Conservation (phyloP, 2,888 invertebrate genomes). For the Eucera pruinosa region DNA sequence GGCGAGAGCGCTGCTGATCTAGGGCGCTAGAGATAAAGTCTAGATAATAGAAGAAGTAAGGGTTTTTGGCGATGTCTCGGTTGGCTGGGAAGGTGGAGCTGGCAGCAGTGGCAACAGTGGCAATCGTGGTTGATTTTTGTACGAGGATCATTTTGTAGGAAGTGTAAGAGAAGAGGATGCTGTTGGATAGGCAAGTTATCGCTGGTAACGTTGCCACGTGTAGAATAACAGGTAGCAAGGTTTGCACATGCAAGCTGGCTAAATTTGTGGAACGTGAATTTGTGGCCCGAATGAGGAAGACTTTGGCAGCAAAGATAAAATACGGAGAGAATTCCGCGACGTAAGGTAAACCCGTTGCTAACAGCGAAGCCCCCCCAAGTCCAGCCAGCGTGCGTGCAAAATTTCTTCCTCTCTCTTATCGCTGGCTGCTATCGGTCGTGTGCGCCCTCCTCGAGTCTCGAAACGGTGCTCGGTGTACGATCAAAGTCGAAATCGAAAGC, state of each 20-base stretch:
- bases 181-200: slow-evolving; percentile 69
- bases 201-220: slow-evolving; percentile 62
- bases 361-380: slow-evolving; percentile 58
- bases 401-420: slow-evolving; percentile 67
- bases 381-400: slow-evolving; percentile 58
- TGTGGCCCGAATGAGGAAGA: slow-evolving; percentile 72
- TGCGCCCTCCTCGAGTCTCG: too few relatives aligned
- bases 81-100: too few relatives aligned
- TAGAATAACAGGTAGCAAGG: slow-evolving; percentile 38
- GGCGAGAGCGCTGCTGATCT: slow-evolving; percentile 75
- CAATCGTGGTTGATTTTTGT: slow-evolving; percentile 69
- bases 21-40: slow-evolving; percentile 74
- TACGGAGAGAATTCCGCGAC: slow-evolving; percentile 71
- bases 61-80: slow-evolving; percentile 21
- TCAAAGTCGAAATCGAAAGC: too few relatives aligned
- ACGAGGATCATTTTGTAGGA: slow-evolving; percentile 71
- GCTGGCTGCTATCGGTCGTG: slow-evolving; percentile 21
- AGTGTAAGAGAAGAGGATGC: slow-evolving; percentile 71
- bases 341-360: slow-evolving; percentile 65
- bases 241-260: slow-evolving; percentile 44
- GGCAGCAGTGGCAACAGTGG: slow-evolving; percentile 63
- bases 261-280: slow-evolving; percentile 66
- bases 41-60: slow-evolving; percentile 72
- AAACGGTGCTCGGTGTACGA: not conserved
- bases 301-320: slow-evolving; percentile 68